Conservation (phyloP, 1,140 invertebrate species). For the Habropoda laboriosa region DNA sequence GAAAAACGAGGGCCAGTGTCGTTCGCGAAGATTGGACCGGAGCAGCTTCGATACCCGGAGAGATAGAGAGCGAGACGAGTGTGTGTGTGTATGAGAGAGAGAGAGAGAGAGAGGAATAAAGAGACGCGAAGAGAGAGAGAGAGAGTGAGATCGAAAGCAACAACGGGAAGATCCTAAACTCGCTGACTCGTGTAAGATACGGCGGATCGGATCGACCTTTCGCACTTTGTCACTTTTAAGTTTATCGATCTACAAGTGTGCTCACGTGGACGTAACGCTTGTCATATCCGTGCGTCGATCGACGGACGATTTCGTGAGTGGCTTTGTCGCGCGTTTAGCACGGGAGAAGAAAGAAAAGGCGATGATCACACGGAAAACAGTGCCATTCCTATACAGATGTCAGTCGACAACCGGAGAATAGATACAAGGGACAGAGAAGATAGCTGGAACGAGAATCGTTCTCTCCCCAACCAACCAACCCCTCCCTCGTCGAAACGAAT, state of each 20-base stretch:
- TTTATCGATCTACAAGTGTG: constrained; percentile 46
- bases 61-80: neutral
- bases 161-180: constrained; percentile 43
- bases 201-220: constrained; percentile 42
- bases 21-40: constrained; percentile 25
- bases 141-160: neutral
- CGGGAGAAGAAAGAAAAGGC: no score
- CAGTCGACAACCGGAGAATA: neutral
- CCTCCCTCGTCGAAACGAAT: neutral
- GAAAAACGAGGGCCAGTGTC: constrained; percentile 35
- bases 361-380: constrained; percentile 35
- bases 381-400: constrained; percentile 61
- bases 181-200: constrained; percentile 54
- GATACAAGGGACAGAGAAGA: neutral
- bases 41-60: neutral
- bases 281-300: constrained; percentile 30
- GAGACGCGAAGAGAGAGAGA: neutral
- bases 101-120: neutral
- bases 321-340: no score
- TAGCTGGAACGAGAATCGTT: neutral
- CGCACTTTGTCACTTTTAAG: constrained; percentile 45
- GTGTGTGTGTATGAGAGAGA: neutral
- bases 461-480: no score
- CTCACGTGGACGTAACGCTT: constrained; percentile 12
- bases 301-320: constrained; percentile 36